A percentile compares a stretch with the other conserved stretches of the same genome.
Conservation (phyloP, 2,888 invertebrate species). For the Rhagophthalmus giganteus region DNA sequence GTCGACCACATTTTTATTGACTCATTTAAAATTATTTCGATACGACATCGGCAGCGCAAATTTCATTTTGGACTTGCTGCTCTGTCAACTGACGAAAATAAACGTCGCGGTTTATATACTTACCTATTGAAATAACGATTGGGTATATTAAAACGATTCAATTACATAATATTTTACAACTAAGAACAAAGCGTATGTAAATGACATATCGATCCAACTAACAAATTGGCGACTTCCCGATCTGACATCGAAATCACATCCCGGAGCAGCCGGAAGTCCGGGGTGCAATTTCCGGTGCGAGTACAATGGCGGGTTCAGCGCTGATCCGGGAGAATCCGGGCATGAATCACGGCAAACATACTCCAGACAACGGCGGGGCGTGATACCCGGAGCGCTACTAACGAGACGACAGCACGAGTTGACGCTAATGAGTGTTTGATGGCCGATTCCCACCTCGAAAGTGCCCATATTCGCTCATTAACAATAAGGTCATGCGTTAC, state of each 20-base stretch:
- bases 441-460: constrained; percentile 23
- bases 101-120: no score
- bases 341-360: constrained; percentile 46
- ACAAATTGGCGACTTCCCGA: constrained; percentile 50
- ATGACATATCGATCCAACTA: constrained; percentile 24
- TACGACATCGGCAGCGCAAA: no score
- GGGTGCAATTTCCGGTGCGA: constrained; percentile 50
- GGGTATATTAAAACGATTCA: no score
- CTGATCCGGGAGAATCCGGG: constrained; percentile 45
- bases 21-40: no score
- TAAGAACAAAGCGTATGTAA: constrained; percentile 28
- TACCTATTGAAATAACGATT: no score
- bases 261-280: constrained; percentile 49
- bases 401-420: constrained; percentile 28
- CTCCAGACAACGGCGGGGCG: constrained; percentile 32
- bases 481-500: constrained; percentile 9
- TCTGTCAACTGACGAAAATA: no score
- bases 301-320: constrained; percentile 45
- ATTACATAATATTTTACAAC: neutral
- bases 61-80: no score
- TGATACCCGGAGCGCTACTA: constrained; percentile 29
- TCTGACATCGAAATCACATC: constrained; percentile 47
- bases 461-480: constrained; percentile 21
- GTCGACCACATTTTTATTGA: no score
- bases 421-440: constrained; percentile 30